phyloP scores from a whole-genome alignment of 2,113 vertebrate species.

The Taurulus bubalis region DNA sequence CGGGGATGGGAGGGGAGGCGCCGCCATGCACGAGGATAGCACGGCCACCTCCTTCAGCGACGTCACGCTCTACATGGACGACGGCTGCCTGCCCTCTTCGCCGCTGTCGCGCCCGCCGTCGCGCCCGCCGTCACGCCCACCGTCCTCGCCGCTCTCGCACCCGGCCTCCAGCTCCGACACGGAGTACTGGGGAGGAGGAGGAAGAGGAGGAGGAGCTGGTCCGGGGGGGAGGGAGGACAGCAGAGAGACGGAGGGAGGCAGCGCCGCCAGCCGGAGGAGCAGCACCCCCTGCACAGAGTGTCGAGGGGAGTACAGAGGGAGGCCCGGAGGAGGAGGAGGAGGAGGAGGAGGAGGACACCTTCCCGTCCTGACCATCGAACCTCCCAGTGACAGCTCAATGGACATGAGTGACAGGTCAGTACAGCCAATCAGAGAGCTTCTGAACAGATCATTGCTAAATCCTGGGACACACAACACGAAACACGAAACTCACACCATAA shows the following conservation, averaged over 20 bases:
- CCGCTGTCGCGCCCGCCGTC: constrained; percentile 84
- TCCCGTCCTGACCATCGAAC: constrained; percentile 92
- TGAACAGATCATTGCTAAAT: too few species aligned
- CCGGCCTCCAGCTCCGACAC: constrained; percentile 88
- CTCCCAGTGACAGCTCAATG: constrained; percentile 93
- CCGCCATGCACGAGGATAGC: constrained; percentile 88
- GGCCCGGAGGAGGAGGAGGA: constrained; percentile 53
- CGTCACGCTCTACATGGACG: constrained; percentile 91
- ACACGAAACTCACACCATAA: too few species aligned
- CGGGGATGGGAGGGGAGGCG: constrained; percentile 70
- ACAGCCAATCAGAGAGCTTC: constrained; percentile 26
- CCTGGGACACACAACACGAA: too few species aligned
- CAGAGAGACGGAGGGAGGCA: constrained; percentile 80
- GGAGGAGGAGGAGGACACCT: constrained; percentile 82
- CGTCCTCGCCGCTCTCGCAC: constrained; percentile 78
- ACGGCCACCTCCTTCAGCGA: constrained; percentile 92
- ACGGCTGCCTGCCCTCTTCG: constrained; percentile 75
- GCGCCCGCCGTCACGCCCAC: constrained; percentile 84
- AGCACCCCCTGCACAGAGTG: constrained; percentile 91
- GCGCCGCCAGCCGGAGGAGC: constrained; percentile 84
- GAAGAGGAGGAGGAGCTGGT: constrained; percentile 38
- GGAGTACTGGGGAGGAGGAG: constrained; percentile 81
- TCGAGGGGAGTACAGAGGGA: constrained; percentile 87
- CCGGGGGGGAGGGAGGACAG: constrained; percentile 70
- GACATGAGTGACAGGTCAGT: constrained; percentile 89